Evolutionary conservation across 64 coral and sea anemone genomes (phyloP), one percentile per base, ranked within the genome.

Genomic region (Exaiptasia diaphana): DNA sequence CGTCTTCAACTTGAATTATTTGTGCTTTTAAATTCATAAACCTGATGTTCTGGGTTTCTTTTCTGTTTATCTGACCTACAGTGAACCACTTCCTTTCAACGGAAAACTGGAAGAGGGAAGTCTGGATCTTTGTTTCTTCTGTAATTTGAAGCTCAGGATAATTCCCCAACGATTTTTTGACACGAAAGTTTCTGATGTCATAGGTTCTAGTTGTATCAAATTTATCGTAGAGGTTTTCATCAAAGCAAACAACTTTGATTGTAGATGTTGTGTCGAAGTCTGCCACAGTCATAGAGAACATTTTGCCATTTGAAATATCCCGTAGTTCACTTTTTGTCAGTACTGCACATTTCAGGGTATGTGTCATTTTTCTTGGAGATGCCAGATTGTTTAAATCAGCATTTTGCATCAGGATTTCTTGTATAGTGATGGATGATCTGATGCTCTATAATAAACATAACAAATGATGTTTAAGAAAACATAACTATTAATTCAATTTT

Each of bases 11-110:
- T 1, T 2, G 8, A 22, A 78, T 50, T 3, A 78, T 22, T 23
- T 58, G 55, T 15, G 53, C 33, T 78, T 78, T 78, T 5, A 78
- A n/a, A 21, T 78, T 61, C 2, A 78, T 34, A 37, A 56, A 78
- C 12, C 75, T 78, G 28, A 78, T 78, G 23, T 78, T 53, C 41
- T 78, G 26, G 12, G 52, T 55, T 39, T 78, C 75, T 13, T 38
- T 38, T 32, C 53, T 28, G 20, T 25, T 3, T 17, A 60, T 60
- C 18, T 78, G 50, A 25, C 38, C 5, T 24, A 78, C 40, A 34
- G 5, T 55, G 34, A 55, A 78, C 7, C 20, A 40, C 7, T 15
- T 36, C 9, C 18, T 31, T 7, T 59, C 13, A 29, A 78, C 39
- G 2, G 21, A 5, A 30, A 54, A 45, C 22, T 61, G 52, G 32